Evolutionary conservation across 2,888 invertebrate species (phyloP).

Genomic region (Pelosia muscerda): DNA sequence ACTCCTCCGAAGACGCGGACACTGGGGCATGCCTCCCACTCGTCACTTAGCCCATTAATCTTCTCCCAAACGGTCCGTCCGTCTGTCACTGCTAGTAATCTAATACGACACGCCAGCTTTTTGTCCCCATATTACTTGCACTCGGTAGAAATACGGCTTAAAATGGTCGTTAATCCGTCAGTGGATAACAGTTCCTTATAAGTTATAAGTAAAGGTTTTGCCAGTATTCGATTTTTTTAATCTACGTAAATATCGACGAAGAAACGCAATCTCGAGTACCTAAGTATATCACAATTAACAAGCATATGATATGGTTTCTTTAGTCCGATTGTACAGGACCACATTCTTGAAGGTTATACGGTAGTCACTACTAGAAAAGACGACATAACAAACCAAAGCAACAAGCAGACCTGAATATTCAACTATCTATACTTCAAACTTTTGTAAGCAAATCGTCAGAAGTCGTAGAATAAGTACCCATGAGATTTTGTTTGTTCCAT

Average conservation of each 20-base stretch:
- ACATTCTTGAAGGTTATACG: no score
- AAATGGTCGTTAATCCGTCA: constrained; percentile 77
- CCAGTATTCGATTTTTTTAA: not conserved
- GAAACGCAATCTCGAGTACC: not conserved
- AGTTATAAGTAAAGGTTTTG: constrained; percentile 59
- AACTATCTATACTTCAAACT: no score
- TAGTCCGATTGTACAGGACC: no score
- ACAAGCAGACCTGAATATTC: no score
- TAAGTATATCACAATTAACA: no score
- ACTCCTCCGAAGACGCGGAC: constrained; percentile 66
- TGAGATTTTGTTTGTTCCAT: no score
- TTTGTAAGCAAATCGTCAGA: no score
- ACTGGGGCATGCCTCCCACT: constrained; percentile 74
- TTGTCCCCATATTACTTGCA: constrained; percentile 81
- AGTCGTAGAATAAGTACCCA: no score
- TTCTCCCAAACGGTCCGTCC: constrained; percentile 78
- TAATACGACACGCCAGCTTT: constrained; percentile 86
- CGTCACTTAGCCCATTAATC: constrained; percentile 86
- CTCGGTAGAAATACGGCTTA: constrained; percentile 76
- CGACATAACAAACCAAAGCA: no score
- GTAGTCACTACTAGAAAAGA: no score
- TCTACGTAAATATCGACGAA: not conserved
- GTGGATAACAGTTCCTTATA: constrained; percentile 70
- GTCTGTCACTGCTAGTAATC: constrained; percentile 85
- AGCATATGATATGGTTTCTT: no score